Conservation (phyloP, 2,797 vertebrate species). For the Lagorchestes hirsutus region DNA sequence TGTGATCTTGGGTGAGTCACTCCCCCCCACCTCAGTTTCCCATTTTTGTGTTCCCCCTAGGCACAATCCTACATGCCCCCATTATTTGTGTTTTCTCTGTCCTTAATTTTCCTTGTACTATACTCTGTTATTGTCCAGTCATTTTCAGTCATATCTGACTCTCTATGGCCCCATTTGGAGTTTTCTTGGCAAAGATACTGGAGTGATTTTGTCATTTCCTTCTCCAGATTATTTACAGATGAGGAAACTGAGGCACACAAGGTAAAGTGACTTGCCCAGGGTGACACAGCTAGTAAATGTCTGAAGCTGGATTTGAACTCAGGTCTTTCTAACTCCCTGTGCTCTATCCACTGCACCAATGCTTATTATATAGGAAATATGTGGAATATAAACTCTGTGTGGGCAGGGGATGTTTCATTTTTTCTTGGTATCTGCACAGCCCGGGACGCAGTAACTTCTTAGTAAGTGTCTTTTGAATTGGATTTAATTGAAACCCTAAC, state of each 20-base stretch:
- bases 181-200: not conserved
- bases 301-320: not conserved
- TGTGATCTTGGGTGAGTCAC: not conserved
- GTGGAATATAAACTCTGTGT: not conserved
- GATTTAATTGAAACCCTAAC: not conserved
- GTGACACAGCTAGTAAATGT: not conserved
- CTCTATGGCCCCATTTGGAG: not conserved
- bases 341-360: not conserved
- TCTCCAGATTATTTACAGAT: not conserved
- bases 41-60: not conserved
- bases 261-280: not conserved
- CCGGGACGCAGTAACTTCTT: not conserved
- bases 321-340: not conserved
- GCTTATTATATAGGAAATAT: not conserved
- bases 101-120: not conserved
- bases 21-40: not conserved
- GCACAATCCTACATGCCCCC: not conserved
- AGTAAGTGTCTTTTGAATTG: not conserved
- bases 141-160: not conserved
- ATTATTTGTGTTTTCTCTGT: not conserved
- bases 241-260: not conserved
- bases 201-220: not conserved
- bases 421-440: not conserved
- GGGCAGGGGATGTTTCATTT: not conserved
- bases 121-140: not conserved